phyloP scores from a whole-genome alignment of 2,797 vertebrate species.

The Macropodus opercularis region DNA sequence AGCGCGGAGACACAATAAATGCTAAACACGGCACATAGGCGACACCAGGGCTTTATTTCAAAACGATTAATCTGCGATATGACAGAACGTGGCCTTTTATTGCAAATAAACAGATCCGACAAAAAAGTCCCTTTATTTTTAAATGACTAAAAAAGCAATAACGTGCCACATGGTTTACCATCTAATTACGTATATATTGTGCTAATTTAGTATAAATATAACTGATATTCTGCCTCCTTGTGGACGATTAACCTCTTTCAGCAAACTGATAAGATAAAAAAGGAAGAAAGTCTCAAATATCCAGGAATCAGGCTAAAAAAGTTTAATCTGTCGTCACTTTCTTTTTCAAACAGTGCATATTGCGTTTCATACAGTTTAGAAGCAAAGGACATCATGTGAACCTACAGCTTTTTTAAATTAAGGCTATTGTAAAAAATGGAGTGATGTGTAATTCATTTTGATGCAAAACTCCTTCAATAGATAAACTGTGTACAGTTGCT shows the following conservation, averaged over 20 bases:
- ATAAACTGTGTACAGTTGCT: no score
- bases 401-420: no score
- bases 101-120: background rate
- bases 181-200: background rate
- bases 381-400: background rate
- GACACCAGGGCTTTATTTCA: background rate
- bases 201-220: slow-evolving; percentile 1
- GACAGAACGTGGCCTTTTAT: background rate
- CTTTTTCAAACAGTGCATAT: no score
- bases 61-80: background rate
- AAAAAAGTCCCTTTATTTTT: slow-evolving; percentile 1
- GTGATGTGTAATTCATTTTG: background rate
- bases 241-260: slow-evolving; percentile 34
- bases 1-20: background rate
- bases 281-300: background rate
- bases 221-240: slow-evolving; percentile 46
- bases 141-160: background rate
- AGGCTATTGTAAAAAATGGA: background rate
- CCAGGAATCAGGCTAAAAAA: background rate
- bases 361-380: no score
- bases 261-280: no score
- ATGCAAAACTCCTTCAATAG: background rate
- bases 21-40: no score
- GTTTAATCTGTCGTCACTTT: no score
- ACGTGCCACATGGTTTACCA: background rate